Conservation (phyloP, 2,113 vertebrate species). For the Ifrita kowaldi region DNA sequence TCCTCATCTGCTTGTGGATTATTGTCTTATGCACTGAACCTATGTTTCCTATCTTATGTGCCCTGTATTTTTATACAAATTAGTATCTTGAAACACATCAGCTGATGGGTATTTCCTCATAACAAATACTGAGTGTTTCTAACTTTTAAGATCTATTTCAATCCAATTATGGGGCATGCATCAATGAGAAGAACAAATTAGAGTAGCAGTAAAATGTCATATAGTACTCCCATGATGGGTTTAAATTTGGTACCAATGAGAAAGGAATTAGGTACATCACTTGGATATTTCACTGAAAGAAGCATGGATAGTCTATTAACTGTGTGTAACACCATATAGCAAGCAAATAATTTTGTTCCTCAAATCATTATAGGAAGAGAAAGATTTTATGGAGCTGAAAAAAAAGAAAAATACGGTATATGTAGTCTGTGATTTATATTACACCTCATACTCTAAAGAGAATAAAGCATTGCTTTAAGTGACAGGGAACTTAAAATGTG, state of each 20-base stretch:
- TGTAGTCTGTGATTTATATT: neutral
- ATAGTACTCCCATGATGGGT: neutral
- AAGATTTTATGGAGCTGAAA: neutral
- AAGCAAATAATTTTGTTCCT: neutral
- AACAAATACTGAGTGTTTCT: neutral
- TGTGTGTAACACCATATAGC: neutral
- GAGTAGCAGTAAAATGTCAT: neutral
- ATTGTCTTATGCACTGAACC: neutral
- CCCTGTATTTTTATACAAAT: neutral
- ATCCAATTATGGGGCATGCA: neutral
- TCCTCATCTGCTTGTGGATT: neutral
- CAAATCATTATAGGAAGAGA: neutral
- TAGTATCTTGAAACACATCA: neutral
- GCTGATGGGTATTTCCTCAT: neutral
- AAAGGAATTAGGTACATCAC: neutral
- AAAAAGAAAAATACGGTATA: rapidly evolving
- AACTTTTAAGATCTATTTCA: neutral
- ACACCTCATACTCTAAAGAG: neutral
- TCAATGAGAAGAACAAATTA: neutral
- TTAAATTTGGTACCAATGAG: neutral
- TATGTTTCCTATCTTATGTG: neutral
- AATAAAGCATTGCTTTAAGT: neutral
- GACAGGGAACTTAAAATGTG: neutral
- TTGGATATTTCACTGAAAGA: neutral
- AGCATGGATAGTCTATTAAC: neutral